Base-by-base conservation (phyloP, 2,888 invertebrate species). In the Leuctra nigra region DNA sequence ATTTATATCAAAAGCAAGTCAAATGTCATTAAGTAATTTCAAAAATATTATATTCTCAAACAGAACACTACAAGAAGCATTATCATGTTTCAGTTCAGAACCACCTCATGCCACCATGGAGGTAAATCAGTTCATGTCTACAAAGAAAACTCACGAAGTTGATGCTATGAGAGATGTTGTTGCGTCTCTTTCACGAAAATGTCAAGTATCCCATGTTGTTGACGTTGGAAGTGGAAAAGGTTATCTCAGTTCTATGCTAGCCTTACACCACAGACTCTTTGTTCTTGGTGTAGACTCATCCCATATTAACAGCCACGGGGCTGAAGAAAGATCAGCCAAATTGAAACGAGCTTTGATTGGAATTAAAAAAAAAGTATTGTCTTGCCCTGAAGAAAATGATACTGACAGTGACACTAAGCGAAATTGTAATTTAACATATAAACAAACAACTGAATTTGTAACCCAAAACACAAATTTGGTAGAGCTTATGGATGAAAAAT, bases 181-280 rank as follows among this genome's bases (percentile, higher is more conserved):
- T 0, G 76, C 81, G 1, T 74, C 78, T 1, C 67, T 87, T 7
- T 68, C 71, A 18, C 63, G 67, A 14, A 61, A 68, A 33, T 65
- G 68, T 16, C 56, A 69, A 66, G 68, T 71, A 2, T 64, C 69
- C 4, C 77, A 80, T 70, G 74, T 88, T 38, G 76, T 94, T 14
- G 95, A 95, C 68, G 83, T 91, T 39, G 95, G 95, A 0, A 92
- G 92, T 66, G 95, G 95, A 0, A 87, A 90, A 68, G 95, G 93
- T 0, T 90, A 92, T 70, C 73, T 94, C 35, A 86, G 89, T 39
- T 83, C 86, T 0, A 79, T 86, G 11, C 69, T 95, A 48, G 80
- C 86, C 0, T 74, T 89, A 3, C 81, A 84, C 59, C 82, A 88
- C 69, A 70, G 76, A 23, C 72, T 89, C 56, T 83, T 83, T 36